A percentile compares a stretch with the other conserved stretches of the same genome.
Evolutionary conservation across 1,140 invertebrate species (phyloP).

Genomic region (Oncopodura yosiiana): DNA sequence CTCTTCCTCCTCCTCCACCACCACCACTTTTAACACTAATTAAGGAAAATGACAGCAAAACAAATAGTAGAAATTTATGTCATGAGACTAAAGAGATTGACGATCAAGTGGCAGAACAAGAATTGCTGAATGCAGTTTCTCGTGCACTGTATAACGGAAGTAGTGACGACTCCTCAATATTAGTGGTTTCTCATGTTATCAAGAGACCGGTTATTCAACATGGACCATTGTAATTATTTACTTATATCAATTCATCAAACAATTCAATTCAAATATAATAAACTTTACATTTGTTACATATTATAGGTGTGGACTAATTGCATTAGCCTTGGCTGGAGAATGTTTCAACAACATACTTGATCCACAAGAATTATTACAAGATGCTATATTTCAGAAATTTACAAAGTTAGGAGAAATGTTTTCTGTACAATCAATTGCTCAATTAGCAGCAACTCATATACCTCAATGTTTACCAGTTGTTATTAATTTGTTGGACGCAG

Average conservation of each 20-base stretch:
- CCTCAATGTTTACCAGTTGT: too few relatives aligned
- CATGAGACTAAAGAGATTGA: neutral
- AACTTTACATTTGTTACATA: conserved; percentile 34
- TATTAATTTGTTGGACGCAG: too few relatives aligned
- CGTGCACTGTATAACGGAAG: neutral
- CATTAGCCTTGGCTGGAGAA: conserved; percentile 56
- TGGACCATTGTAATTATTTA: conserved; percentile 15
- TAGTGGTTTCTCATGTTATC: neutral
- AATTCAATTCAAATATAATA: neutral
- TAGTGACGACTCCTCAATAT: neutral
- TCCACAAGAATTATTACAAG: too few relatives aligned
- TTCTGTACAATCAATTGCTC: too few relatives aligned
- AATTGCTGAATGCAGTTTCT: too few relatives aligned
- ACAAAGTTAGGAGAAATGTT: too few relatives aligned
- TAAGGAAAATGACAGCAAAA: neutral
- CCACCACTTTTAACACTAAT: neutral
- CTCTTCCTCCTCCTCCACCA: neutral
- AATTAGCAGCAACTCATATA: too few relatives aligned
- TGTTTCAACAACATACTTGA: too few relatives aligned
- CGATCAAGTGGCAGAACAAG: neutral
- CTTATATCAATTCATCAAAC: neutral
- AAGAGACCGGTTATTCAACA: conserved; percentile 1
- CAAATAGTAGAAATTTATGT: neutral
- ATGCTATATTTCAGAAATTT: too few relatives aligned
- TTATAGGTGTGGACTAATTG: conserved; percentile 67